phyloP scores from a whole-genome alignment of 2,113 vertebrate genomes.

The Sinosuthora webbiana region DNA sequence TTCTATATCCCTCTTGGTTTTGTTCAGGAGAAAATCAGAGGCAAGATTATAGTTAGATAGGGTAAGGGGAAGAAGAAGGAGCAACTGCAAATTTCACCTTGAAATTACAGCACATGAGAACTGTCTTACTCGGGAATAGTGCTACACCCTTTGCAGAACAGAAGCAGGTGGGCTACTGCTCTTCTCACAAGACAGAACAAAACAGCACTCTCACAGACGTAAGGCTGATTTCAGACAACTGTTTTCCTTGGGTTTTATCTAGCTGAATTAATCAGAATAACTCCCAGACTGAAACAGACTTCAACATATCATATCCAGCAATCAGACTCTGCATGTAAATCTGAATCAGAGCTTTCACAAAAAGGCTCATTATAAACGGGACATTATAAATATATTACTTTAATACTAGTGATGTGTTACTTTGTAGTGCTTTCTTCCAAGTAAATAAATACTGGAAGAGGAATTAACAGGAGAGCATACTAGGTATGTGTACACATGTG shows the following conservation, averaged over 20 bases:
- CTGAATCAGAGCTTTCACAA: background rate
- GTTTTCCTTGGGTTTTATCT: background rate
- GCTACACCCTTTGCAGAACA: background rate
- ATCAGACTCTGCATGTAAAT: background rate
- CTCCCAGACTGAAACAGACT: background rate
- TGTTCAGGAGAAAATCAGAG: background rate
- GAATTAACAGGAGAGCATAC: background rate
- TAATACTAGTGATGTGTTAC: background rate
- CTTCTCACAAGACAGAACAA: background rate
- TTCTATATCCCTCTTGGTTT: background rate
- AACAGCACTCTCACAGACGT: background rate
- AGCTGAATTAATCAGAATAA: background rate
- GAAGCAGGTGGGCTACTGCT: background rate
- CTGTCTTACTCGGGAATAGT: background rate
- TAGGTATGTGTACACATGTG: background rate
- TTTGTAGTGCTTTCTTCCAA: background rate
- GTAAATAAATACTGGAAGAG: background rate
- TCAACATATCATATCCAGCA: background rate
- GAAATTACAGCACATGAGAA: background rate
- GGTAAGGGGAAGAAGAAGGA: background rate
- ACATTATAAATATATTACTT: background rate
- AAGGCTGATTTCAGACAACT: background rate
- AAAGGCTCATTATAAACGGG: background rate
- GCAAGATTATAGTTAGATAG: background rate
- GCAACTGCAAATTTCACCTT: background rate